A percentile compares a stretch with the other conserved stretches of the same genome.
Evolutionary conservation across 1,140 invertebrate genomes (phyloP).

Genomic region (Hyphantria cunea): DNA sequence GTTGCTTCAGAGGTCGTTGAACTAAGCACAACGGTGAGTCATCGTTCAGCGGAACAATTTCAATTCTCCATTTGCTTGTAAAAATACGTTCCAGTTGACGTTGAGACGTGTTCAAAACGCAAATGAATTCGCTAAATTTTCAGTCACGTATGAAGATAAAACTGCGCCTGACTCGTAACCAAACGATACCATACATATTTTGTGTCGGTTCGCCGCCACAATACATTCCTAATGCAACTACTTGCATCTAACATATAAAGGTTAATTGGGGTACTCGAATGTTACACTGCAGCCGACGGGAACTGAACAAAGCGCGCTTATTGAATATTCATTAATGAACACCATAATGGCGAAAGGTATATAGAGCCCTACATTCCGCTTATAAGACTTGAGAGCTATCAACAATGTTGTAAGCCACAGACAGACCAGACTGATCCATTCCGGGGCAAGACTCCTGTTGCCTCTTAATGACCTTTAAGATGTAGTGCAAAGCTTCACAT

Average conservation of each 20-base stretch:
- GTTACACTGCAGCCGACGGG: constrained; percentile 27
- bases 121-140: constrained; percentile 41
- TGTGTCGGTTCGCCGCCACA: constrained; percentile 37
- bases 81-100: constrained; percentile 25
- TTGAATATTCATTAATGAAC: constrained; percentile 52
- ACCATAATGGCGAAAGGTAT: constrained; percentile 32
- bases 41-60: constrained; percentile 60
- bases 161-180: constrained; percentile 31
- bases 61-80: constrained; percentile 42
- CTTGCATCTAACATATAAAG: constrained; percentile 40
- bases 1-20: constrained; percentile 54
- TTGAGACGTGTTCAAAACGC: constrained; percentile 27
- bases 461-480: too few species aligned
- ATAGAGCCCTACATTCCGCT: constrained; percentile 26
- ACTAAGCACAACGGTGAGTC: constrained; percentile 61
- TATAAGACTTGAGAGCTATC: constrained; percentile 27
- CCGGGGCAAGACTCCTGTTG: too few species aligned
- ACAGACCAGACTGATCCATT: not conserved
- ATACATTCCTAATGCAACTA: constrained; percentile 38
- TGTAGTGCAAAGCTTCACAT: constrained; percentile 4
- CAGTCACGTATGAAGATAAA: constrained; percentile 42
- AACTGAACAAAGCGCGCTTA: constrained; percentile 39
- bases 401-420: constrained; percentile 28
- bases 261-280: constrained; percentile 44
- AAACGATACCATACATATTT: constrained; percentile 35